These are phyloP conservation scores for Trichogramma evanescens DNA, from an alignment of 2,888 invertebrate genomes.

Conservation along the genomic window DNA sequence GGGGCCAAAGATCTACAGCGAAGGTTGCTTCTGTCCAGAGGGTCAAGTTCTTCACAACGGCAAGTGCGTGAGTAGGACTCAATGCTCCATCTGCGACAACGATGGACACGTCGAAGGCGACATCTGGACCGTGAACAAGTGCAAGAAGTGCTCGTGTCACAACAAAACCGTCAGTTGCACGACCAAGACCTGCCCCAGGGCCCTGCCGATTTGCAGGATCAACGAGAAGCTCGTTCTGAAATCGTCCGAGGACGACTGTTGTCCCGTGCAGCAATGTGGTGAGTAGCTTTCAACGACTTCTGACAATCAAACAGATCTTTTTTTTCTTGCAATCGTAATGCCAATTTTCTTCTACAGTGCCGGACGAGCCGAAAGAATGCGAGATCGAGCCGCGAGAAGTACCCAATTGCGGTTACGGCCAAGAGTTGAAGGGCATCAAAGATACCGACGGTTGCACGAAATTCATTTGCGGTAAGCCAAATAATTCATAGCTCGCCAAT, in stretches of 20 bases:
- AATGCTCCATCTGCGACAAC: conserved; percentile 69
- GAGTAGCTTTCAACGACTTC: conserved; percentile 28
- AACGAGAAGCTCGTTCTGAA: conserved; percentile 54
- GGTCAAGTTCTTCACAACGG: conserved; percentile 65
- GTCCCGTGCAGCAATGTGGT: conserved; percentile 65
- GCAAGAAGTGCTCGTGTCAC: conserved; percentile 66
- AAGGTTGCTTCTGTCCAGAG: conserved; percentile 80
- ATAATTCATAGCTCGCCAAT: background rate
- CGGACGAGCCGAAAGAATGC: conserved; percentile 37
- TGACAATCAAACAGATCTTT: background rate
- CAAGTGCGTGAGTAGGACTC: conserved; percentile 62
- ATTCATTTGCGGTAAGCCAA: conserved; percentile 60
- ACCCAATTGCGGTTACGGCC: conserved; percentile 66
- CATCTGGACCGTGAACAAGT: conserved; percentile 63
- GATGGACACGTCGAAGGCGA: conserved; percentile 64
- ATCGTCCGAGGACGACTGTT: conserved; percentile 58
- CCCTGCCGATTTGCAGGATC: conserved; percentile 56
- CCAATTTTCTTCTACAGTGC: background rate
- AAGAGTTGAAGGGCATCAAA: conserved; percentile 61
- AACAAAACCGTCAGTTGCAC: conserved; percentile 55
- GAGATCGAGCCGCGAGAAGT: conserved; percentile 57
- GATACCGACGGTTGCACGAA: conserved; percentile 63
- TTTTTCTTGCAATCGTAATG: background rate
- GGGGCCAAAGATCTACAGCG: conserved; percentile 53
- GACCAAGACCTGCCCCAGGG: conserved; percentile 54